Conservation (phyloP, 2,888 invertebrate genomes). For the Parthenolecanium corni region DNA sequence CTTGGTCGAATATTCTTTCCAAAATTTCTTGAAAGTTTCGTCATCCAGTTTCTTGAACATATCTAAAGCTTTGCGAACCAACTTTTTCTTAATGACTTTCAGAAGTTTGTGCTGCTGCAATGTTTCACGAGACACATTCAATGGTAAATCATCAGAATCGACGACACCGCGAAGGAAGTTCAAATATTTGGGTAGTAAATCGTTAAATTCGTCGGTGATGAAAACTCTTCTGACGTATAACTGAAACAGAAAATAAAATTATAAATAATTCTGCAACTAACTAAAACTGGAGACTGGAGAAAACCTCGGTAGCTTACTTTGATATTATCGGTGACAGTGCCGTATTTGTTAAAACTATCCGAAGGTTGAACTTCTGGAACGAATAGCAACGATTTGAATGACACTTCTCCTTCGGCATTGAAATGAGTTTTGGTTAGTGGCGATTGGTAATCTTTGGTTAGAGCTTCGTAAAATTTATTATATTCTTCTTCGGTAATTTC, state of each 20-base stretch:
- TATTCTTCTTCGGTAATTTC: conserved; percentile 85
- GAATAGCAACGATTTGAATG: conserved; percentile 91
- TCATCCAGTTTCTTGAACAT: conserved; percentile 94
- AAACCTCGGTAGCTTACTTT: conserved; percentile 45
- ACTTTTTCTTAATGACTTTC: conserved; percentile 97
- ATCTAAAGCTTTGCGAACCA: conserved; percentile 91
- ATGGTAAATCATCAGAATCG: conserved; percentile 95
- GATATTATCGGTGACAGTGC: conserved; percentile 85
- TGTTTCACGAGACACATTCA: conserved; percentile 96
- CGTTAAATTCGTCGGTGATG: conserved; percentile 98
- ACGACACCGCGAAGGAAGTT: conserved; percentile 93
- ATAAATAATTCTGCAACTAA: not conserved
- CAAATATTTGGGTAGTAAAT: conserved; percentile 97
- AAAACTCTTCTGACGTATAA: conserved; percentile 95
- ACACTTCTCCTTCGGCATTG: conserved; percentile 97
- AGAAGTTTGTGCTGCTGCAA: conserved; percentile 97
- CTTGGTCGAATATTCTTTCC: conserved; percentile 99
- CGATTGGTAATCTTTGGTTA: conserved; percentile 77
- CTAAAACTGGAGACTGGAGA: not conserved
- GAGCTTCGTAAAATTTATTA: conserved; percentile 84
- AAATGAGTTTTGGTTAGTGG: conserved; percentile 87
- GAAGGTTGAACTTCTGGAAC: conserved; percentile 82
- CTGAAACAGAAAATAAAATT: conserved; percentile 36
- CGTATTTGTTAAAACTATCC: conserved; percentile 92
- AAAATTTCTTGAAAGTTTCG: conserved; percentile 83